Percentiles rank a stretch among this genome's conserved stretches.
phyloP scores from a whole-genome alignment of 1,140 invertebrate species.

The Ceratina australensis region DNA sequence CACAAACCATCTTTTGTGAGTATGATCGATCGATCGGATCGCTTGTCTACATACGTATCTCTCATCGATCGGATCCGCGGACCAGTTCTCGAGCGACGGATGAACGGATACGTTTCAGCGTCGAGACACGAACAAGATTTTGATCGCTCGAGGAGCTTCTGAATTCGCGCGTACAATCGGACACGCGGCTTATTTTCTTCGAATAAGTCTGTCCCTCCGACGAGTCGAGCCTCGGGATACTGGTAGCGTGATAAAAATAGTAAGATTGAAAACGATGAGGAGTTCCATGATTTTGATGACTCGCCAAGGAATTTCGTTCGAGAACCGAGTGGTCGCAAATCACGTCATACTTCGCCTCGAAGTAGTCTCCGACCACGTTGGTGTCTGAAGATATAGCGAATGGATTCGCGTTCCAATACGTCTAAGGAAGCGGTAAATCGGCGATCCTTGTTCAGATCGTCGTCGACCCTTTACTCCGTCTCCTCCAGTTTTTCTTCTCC shows the following conservation, averaged over 20 bases:
- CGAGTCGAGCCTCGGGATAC: neutral
- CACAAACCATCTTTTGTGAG: conserved; percentile 16
- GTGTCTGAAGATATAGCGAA: conserved; percentile 24
- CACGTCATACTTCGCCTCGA: conserved; percentile 35
- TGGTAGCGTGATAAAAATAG: neutral
- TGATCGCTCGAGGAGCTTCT: conserved; percentile 43
- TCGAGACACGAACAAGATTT: conserved; percentile 29
- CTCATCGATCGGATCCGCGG: conserved; percentile 6
- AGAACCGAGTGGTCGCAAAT: conserved; percentile 7
- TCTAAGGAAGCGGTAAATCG: conserved; percentile 52
- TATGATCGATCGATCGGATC: conserved; percentile 52
- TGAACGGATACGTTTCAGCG: conserved; percentile 53
- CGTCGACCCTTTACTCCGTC: conserved; percentile 48
- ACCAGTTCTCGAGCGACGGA: conserved; percentile 20
- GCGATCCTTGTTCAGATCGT: conserved; percentile 47
- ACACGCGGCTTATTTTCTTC: neutral
- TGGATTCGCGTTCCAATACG: conserved; percentile 43
- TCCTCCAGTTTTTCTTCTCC: conserved; percentile 48
- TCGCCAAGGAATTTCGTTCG: conserved; percentile 22
- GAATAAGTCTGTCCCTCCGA: no score
- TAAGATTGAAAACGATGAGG: no score
- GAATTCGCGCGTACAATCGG: conserved; percentile 21
- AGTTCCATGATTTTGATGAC: no score
- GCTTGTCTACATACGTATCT: conserved; percentile 34
- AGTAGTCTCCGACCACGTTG: conserved; percentile 3